Base-by-base conservation (phyloP, 2,113 vertebrate genomes). In the Phodopus roborovskii region DNA sequence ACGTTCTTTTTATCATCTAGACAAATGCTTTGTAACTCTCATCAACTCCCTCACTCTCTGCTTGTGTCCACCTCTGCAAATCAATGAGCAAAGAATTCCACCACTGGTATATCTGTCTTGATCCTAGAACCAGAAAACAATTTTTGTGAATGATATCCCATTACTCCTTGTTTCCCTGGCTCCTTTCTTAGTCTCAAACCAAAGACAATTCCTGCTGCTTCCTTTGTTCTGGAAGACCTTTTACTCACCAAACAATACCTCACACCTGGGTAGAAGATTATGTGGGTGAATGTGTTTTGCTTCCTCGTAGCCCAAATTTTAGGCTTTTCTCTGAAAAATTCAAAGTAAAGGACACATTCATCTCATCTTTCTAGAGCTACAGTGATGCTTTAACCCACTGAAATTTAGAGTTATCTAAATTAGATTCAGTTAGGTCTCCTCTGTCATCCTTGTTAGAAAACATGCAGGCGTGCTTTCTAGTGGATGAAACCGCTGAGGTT, bases 341-440 rank as follows among this genome's bases (percentile, higher is more conserved):
- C 10, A 91, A 83, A 97, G 62, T n/a, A 97, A 95, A 75, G 28
- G 74, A 77, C 95, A 73, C 22, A 90, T 20, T 91, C 39, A 42
- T 73, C 71, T 94, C 77, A 77, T 91, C 92, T 95, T 39, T 82
- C 58, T 95, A 33, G 70, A 62, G 24, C 83, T 95, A 90, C 84
- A 92, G 94, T 93, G 86, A 95, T 91, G 92, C 93, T 88, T 93
- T 96, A 68, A 93, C n/a, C 64, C 70, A 92, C 84, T 85, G 87
- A 95, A 83, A 96, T 96, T 91, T 96, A 97, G 64, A 95, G 90
- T 95, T 96, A 91, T 97, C 95, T 97, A 96, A 97, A 97, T 96
- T 96, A 95, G 86, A 91, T 95, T 96, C 88, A 85, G 56, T 90
- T 82, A 97, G 92, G 94, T 92, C 93, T 88, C 95, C 58, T 88